Percentiles rank a stretch among this genome's conserved stretches.
phyloP scores from a whole-genome alignment of 2,888 invertebrate genomes.

The Himalopsyche tibetana region DNA sequence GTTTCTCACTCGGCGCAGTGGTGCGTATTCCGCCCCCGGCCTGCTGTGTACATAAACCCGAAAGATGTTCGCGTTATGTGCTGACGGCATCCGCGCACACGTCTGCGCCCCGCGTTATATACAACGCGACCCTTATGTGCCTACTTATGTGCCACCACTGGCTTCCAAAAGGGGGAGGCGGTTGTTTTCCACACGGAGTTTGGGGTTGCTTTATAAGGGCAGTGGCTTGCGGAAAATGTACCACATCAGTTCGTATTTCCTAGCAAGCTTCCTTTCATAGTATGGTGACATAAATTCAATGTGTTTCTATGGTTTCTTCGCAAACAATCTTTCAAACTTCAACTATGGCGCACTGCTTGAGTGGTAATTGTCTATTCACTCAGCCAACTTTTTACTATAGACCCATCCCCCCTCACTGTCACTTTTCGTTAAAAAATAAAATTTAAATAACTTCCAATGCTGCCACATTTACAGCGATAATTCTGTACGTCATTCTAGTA shows the following conservation, averaged over 20 bases:
- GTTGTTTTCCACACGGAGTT: constrained; percentile 21
- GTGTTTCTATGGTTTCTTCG: too few species aligned
- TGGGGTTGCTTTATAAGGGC: constrained; percentile 9
- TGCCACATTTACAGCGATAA: too few species aligned
- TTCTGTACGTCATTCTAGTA: too few species aligned
- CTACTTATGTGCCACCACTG: constrained; percentile 30
- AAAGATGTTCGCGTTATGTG: constrained; percentile 65
- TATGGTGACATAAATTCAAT: too few species aligned
- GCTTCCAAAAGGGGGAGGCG: constrained; percentile 18
- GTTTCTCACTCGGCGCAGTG: not conserved
- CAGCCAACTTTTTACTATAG: too few species aligned
- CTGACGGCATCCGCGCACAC: constrained; percentile 63
- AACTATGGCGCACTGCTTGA: too few species aligned
- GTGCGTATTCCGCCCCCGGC: constrained; percentile 44
- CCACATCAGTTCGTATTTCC: not conserved
- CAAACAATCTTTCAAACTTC: too few species aligned
- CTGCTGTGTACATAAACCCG: constrained; percentile 65
- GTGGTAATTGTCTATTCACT: too few species aligned
- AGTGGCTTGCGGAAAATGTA: not conserved
- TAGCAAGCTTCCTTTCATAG: too few species aligned
- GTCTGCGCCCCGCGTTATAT: constrained; percentile 31
- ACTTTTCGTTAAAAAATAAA: too few species aligned
- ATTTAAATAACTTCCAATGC: too few species aligned
- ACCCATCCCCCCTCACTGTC: too few species aligned
- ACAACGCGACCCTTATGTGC: constrained; percentile 30